A percentile compares a stretch with the other conserved stretches of the same genome.
These are phyloP conservation scores for Hypena proboscidalis DNA, from an alignment of 2,888 invertebrate genomes.

Conservation along the genomic window DNA sequence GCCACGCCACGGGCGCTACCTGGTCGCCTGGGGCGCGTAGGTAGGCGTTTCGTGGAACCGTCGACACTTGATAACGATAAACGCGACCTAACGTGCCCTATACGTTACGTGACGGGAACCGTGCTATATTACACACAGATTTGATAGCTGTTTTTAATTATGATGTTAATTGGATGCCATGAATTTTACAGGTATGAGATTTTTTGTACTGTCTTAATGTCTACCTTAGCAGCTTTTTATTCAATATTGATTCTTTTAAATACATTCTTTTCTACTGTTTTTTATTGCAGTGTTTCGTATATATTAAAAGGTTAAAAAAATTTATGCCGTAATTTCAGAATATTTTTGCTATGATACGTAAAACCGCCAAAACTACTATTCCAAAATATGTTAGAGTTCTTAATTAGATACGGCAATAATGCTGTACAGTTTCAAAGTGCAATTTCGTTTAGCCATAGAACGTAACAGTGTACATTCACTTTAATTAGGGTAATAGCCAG, in stretches of 20 bases:
- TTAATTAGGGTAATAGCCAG: conserved; percentile 7
- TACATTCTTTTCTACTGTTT: no score
- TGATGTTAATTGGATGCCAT: neutral
- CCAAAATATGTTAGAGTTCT: no score
- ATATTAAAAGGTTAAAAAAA: no score
- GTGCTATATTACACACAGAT: conserved; percentile 8
- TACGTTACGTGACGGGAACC: conserved; percentile 7
- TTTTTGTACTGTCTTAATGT: no score
- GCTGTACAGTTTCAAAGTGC: conserved; percentile 1
- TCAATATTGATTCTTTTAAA: no score
- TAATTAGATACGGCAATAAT: conserved; percentile 1
- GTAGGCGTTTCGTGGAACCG: conserved; percentile 74
- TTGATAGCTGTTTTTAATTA: conserved; percentile 5
- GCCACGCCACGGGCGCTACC: conserved; percentile 64
- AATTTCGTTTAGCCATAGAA: conserved; percentile 3
- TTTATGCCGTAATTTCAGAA: no score
- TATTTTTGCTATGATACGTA: no score
- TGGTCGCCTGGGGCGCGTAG: conserved; percentile 58
- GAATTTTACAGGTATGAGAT: no score
- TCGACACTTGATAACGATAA: conserved; percentile 61
- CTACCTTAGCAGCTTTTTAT: neutral
- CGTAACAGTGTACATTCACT: conserved; percentile 1
- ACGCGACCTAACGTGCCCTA: conserved; percentile 23
- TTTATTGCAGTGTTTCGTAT: no score
- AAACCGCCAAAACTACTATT: no score